These are phyloP conservation scores for Mormoops blainvillei DNA, from an alignment of 2,113 vertebrate genomes.

Conservation along the genomic window DNA sequence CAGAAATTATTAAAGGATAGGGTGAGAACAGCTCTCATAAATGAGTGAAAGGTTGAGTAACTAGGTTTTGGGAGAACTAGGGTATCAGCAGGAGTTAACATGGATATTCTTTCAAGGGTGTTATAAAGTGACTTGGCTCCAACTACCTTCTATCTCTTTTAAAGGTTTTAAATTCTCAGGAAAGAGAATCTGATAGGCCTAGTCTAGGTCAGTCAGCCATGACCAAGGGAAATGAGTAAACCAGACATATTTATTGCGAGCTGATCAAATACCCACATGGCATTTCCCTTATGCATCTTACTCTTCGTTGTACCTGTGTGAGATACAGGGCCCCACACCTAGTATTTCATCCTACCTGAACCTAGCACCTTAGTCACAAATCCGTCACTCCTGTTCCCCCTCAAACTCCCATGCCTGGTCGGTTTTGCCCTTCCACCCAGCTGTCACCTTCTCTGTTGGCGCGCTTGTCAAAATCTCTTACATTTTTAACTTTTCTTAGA, in stretches of 20 bases:
- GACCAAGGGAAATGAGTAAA: neutral
- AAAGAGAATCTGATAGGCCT: neutral
- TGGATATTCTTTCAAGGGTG: neutral
- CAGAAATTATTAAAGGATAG: neutral
- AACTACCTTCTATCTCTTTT: neutral
- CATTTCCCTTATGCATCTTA: neutral
- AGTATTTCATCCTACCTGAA: neutral
- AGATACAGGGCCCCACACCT: neutral
- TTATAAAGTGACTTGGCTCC: neutral
- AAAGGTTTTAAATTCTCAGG: conserved; percentile 5
- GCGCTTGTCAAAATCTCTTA: neutral
- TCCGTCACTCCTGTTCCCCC: neutral
- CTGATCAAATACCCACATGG: fast-evolving
- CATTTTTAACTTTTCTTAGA: neutral
- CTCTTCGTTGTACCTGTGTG: neutral
- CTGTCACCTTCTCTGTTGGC: neutral
- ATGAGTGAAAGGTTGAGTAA: neutral
- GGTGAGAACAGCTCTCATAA: neutral
- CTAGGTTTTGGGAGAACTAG: neutral
- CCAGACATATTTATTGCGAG: neutral
- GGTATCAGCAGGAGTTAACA: neutral
- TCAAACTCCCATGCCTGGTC: neutral
- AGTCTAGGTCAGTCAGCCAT: neutral
- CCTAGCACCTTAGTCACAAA: neutral
- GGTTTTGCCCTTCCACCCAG: neutral